Base-by-base conservation (phyloP, 2,797 vertebrate genomes). In the Enteromius fasciolatus region DNA sequence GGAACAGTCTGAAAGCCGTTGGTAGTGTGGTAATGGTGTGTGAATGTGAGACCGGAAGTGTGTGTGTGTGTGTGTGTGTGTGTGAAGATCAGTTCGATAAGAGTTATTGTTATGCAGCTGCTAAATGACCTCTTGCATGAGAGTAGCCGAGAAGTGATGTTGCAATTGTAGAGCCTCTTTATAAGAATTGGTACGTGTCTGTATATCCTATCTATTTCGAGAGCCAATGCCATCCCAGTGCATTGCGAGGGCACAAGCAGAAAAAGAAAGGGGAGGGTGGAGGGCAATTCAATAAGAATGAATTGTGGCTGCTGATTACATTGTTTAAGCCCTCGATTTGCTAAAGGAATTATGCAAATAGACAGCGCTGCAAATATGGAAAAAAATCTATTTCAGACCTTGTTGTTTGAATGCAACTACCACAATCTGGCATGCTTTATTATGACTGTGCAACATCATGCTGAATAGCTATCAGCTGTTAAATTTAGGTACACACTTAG, bases 151-250 rank as follows among this genome's bases (percentile, higher is more conserved):
- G 84, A 87, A 88, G 82, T 75, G 84, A 87, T 86, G 66, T 64
- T 76, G 78, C 87, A 84, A 88, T 87, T 87, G 84, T 82, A 81
- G 18, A 46, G 83, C 68, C 83, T 87, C 82, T 88, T 88, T 86
- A 85, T 50, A 83, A 76, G 82, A 89, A 86, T 85, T 83, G 86
- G 81, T 83, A 70, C 73, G 74, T 84, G 82, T 85, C 82, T 83
- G 48, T 85, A 83, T 76, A 80, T 78, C 67, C n/a, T 64, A 76
- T 81, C 74, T 75, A 83, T 83, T 84, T 84, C 20, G 52, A 84
- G 63, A 79, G 81, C 61, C 67, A 76, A 54, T 63, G 68, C 63
- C 46, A 31, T 86, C 76, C 18, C 54, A 14, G 63, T 81, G 46
- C 68, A 80, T 85, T 76, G 80, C 70, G 18, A 2, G 39, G 74